Percentiles rank a stretch among this genome's conserved stretches.
These are phyloP conservation scores for Cinclus mexicanus DNA, from an alignment of 2,113 vertebrate species.

Conservation along the genomic window DNA sequence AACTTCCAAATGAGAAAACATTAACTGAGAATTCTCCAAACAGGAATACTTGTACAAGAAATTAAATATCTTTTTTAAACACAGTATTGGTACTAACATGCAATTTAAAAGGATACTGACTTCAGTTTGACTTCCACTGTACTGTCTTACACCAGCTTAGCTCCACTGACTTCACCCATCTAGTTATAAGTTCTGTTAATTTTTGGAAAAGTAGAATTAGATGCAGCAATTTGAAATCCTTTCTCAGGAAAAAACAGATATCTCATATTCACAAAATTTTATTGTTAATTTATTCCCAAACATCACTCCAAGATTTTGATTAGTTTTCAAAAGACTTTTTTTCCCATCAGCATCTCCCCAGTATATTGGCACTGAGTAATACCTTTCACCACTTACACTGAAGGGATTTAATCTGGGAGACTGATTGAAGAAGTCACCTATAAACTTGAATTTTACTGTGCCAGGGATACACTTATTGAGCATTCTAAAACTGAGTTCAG, in stretches of 20 bases:
- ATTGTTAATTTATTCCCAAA: not conserved
- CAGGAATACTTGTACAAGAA: not conserved
- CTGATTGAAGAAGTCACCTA: rapidly evolving
- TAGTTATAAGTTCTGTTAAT: not conserved
- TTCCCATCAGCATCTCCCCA: not conserved
- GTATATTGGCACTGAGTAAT: not conserved
- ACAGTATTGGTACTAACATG: not conserved
- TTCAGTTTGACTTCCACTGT: not conserved
- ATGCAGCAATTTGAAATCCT: not conserved
- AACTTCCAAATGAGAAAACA: not conserved
- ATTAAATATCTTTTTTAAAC: not conserved
- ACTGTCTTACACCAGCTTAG: not conserved
- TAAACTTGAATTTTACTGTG: not conserved
- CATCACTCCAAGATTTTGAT: not conserved
- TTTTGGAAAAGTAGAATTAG: not conserved
- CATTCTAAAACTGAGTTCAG: not conserved
- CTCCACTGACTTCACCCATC: not conserved
- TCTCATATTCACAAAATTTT: not conserved
- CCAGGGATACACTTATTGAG: not conserved
- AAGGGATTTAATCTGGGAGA: not conserved
- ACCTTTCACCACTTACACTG: not conserved
- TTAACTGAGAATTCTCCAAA: not conserved
- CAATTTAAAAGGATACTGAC: not conserved
- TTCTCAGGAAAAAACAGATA: not conserved
- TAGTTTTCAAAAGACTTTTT: not conserved